Evolutionary conservation across 2,888 invertebrate genomes (phyloP), one percentile per base, ranked within the genome.

Genomic region (Tenthredo distinguenda): DNA sequence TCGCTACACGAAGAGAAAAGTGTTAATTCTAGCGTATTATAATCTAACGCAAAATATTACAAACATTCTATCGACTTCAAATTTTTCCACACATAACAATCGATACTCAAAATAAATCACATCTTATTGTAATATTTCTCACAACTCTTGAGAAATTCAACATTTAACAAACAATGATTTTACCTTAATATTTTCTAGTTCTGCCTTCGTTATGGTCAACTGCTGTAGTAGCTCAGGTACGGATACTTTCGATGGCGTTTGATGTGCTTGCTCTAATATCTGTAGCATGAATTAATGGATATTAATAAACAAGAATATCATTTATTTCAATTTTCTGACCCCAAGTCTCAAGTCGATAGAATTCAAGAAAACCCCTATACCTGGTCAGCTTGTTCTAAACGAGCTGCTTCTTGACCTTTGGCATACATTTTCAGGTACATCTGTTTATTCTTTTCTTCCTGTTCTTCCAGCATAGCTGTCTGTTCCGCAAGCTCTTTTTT

Each of bases 111-210:
- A 85, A 86, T 43, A 55, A 40, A 34, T 21, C 47, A 76, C 62
- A 50, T 65, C 37, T 62, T 65, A 15, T 79, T 15, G 31, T 34
- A 26, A 74, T 31, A 34, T 58, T 62, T 83, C 3, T 68, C 58
- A 47, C 79, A 74, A 74, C 43, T 43, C 10, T 77, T n/a, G 1
- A 50, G 34, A 55, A 50, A 50, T 7, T 4, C n/a, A 47, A 71
- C 72, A 21, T 77, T 31, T 34, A 21, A 58, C 6, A 31, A 86
- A 65, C 31, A 85, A 37, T 74, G 34, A 10, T 93, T 95, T 95
- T 95, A 98, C 98, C 96, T 97, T 96, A 92, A 98, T 96, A 94
- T 97, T 97, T 94, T 98, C 97, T 94, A 98, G 95, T 94, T 98
- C 98, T 65, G 96, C 96, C 94, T 97, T 97, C 43, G 98, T 97